Conservation (phyloP, 2,113 vertebrate genomes). For the Macroglossus sobrinus region DNA sequence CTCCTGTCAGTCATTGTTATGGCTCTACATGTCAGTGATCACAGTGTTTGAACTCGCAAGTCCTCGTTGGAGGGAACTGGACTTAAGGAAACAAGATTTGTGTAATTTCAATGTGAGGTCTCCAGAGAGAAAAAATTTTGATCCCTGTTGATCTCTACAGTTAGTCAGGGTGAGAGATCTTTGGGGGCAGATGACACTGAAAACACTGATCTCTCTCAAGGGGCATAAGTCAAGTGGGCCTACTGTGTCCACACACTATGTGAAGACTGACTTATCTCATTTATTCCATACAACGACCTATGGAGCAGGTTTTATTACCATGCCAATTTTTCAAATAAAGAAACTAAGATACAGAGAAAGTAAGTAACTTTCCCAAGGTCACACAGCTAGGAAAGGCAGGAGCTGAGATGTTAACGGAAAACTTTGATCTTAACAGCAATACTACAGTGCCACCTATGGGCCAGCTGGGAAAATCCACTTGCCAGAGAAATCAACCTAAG, state of each 20-base stretch:
- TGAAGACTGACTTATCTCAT: neutral
- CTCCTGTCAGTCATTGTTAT: neutral
- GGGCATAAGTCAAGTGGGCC: neutral
- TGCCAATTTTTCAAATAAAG: constrained; percentile 1
- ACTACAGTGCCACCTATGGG: constrained; percentile 59
- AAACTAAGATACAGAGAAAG: constrained; percentile 17
- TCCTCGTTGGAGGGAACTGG: neutral
- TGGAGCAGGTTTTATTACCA: neutral
- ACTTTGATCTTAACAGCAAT: neutral
- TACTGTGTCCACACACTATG: neutral
- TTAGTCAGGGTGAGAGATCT: neutral
- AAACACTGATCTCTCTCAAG: neutral
- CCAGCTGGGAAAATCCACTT: neutral
- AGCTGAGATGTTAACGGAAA: neutral
- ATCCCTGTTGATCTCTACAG: neutral
- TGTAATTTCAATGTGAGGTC: neutral
- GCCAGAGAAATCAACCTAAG: neutral
- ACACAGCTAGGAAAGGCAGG: neutral
- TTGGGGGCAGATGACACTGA: neutral
- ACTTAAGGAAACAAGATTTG: neutral
- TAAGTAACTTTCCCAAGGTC: constrained; percentile 41
- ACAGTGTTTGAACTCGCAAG: neutral
- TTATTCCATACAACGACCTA: neutral
- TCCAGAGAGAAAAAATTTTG: neutral
- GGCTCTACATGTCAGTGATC: neutral